Percentiles rank a stretch among this genome's conserved stretches.
phyloP scores from a whole-genome alignment of 2,888 invertebrate species.

The Cerceris rybyensis region DNA sequence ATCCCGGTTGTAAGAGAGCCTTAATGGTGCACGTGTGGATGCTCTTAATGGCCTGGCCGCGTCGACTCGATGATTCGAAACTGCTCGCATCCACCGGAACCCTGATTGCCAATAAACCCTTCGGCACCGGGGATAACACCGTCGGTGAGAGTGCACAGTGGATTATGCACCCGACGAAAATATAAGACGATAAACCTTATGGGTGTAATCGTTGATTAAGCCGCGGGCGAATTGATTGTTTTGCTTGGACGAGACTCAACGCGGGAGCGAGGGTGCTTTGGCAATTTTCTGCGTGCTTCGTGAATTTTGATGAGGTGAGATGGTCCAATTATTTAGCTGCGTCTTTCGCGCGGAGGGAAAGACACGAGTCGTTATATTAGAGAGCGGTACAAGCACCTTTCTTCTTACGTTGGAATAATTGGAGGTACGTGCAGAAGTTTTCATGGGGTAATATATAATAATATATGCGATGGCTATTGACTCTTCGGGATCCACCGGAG shows the following conservation, averaged over 20 bases:
- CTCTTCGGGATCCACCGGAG: no score
- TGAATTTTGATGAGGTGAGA: neutral
- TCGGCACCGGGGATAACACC: neutral
- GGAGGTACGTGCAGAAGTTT: no score
- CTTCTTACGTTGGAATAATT: no score
- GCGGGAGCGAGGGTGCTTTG: neutral
- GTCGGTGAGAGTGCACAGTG: neutral
- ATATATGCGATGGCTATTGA: no score
- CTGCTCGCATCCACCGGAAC: constrained; percentile 14
- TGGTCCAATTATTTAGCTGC: no score
- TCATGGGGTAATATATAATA: no score
- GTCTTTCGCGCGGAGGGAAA: no score
- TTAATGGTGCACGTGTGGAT: constrained; percentile 33
- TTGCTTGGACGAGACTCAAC: neutral
- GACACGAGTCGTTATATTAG: no score
- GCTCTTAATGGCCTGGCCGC: constrained; percentile 26
- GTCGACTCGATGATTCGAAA: constrained; percentile 27
- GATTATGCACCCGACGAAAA: constrained; percentile 17
- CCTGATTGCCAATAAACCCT: constrained; percentile 36
- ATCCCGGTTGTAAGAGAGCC: constrained; percentile 21
- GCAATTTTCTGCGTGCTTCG: neutral
- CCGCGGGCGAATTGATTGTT: neutral
- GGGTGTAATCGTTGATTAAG: constrained; percentile 1
- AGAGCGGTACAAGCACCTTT: no score
- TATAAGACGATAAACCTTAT: neutral